Base-by-base conservation (phyloP, 2,888 invertebrate species). In the Diaprepes abbreviatus region DNA sequence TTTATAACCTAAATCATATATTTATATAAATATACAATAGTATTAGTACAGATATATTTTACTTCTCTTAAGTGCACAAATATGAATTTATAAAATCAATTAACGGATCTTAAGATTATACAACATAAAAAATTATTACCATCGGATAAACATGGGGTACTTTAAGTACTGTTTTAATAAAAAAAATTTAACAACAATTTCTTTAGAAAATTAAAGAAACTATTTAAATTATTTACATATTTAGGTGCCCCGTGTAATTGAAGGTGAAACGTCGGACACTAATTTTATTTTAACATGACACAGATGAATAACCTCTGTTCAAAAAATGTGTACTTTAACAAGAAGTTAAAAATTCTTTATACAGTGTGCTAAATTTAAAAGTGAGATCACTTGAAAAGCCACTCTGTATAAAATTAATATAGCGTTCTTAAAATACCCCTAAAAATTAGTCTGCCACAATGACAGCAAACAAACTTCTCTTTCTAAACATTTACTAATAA, bases 11-110 rank as follows among this genome's bases (percentile, higher is more conserved):
- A 77, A 77, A 66, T 78, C 66, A 76, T 79, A 78, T 79, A 79
- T 78, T 78, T 79, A 78, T 76, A 79, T 78, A 79, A 78, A 77
- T 79, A 76, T 79, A 78, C 78, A 78, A 71, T 77, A 76, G 70
- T 77, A 76, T 78, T 78, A 77, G 76, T 79, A 78, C 78, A 78
- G 73, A 74, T 76, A 71, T 71, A 62, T 71, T 71, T 55, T 64
- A 48, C 50, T 74, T 73, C 73, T 71, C 66, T 76, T 73, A 74
- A 74, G 75, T 76, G 76, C 76, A 75, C 74, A 75, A 75, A 69
- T 66, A 65, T 73, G 64, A 67, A 70, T 74, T 74, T 75, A 77
- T 76, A 76, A 24, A 76, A 73, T 66, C 54, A 75, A 70, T 48
- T 72, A 74, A 75, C 74, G 55, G 69, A 28, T 52, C 57, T 33